These are phyloP conservation scores for Episyrphus balteatus DNA, from an alignment of 1,140 invertebrate genomes.

Conservation along the genomic window DNA sequence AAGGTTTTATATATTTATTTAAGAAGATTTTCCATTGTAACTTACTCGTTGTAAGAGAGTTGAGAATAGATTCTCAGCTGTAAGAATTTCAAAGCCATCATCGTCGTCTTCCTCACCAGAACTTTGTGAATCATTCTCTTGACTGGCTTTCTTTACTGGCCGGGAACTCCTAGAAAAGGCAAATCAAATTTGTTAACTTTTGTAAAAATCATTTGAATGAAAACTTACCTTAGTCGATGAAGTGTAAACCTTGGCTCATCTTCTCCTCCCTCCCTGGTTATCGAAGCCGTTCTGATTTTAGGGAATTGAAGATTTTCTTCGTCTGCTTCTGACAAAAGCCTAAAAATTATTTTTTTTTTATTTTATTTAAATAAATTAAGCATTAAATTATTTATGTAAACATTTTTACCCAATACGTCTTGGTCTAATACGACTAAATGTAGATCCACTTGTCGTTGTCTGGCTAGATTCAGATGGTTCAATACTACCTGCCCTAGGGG, in stretches of 20 bases:
- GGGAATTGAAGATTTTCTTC: constrained; percentile 56
- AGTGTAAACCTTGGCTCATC: constrained; percentile 47
- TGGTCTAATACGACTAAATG: constrained; percentile 27
- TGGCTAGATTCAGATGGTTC: constrained; percentile 54
- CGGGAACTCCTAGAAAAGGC: constrained; percentile 49
- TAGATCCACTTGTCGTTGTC: constrained; percentile 36
- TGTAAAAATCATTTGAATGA: not conserved
- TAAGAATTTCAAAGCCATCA: constrained; percentile 79
- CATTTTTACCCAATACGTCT: constrained; percentile 25
- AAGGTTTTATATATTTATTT: not conserved
- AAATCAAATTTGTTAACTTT: constrained; percentile 2
- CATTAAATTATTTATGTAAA: not conserved
- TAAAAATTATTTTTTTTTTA: not conserved
- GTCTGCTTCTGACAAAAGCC: constrained; percentile 40
- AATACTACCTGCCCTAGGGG: constrained; percentile 60
- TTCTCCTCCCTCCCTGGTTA: constrained; percentile 41
- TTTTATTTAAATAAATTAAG: too few species aligned
- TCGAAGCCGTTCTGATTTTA: constrained; percentile 41
- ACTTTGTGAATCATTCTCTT: constrained; percentile 70
- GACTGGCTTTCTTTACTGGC: constrained; percentile 48
- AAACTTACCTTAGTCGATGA: constrained; percentile 53
- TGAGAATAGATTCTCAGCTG: constrained; percentile 81
- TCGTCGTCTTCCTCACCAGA: constrained; percentile 80
- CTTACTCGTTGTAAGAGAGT: constrained; percentile 69
- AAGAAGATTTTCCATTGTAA: too few species aligned